Evolutionary conservation across 2,797 vertebrate species (phyloP), one percentile per base, ranked within the genome.

Genomic region (Phoxinus dragarum): DNA sequence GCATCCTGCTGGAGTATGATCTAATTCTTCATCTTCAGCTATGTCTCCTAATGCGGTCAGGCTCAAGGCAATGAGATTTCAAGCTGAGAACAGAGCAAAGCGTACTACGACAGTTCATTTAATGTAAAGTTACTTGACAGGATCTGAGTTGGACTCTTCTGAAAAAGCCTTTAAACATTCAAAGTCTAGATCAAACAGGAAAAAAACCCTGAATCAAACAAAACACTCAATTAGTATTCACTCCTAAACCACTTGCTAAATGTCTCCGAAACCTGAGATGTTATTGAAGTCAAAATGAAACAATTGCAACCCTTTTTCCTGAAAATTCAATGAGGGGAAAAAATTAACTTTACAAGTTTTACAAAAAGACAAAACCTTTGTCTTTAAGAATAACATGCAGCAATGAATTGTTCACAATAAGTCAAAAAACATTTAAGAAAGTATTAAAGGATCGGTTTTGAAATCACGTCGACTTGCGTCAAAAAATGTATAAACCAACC

Each of bases 81-180:
- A 61, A 59, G 42, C 64, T 34, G 78, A 89, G 82, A 88, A 78
- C 77, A 83, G 84, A 52, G 38, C 44, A 52, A 59, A 11, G 40
- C 17, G 12, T 11, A 77, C 52, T 9, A 78, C 23, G 5, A 64
- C 17, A 40, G n/a, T 66, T 80, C 31, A 17, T 54, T 34, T 74
- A 3, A 16, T 49, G 81, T 61, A 17, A 23, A 74, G 47, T 27
- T n/a, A 79, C 64, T 42, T n/a, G 78, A 64, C n/a, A 4, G 38
- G 40, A 78, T 61, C 40, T 5, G 56, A 78, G 56, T 44, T 36
- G 1, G 31, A 16, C 61, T 49, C 42, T 67, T 67, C 61, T 16
- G 42, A 54, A 80, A 2, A 34, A 69, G 4, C 12, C 44, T 68
- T 80, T 38, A 38, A 67, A 68, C 3, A 56, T 5, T 59, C 12